Conservation (phyloP, 2,113 vertebrate genomes). For the Siniperca knerii region DNA sequence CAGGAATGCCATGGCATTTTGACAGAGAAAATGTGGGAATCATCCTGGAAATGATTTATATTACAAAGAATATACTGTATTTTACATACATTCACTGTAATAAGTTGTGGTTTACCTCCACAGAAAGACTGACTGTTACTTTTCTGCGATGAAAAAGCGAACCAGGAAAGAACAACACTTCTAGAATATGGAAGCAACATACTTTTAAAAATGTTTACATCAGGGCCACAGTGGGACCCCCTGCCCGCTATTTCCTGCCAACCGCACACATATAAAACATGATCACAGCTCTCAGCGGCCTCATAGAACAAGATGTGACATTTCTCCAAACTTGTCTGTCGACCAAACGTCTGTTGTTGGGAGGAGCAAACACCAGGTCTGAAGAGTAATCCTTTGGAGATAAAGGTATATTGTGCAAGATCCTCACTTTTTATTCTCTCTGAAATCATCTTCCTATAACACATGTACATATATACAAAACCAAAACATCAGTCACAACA, state of each 20-base stretch:
- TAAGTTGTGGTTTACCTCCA: conserved; percentile 1
- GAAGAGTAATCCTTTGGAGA: not conserved
- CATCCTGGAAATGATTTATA: not conserved
- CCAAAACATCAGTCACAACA: too few relatives aligned
- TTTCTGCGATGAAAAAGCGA: not conserved
- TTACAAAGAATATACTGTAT: not conserved
- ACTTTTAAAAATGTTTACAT: not conserved
- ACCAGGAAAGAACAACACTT: not conserved
- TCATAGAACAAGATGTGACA: not conserved
- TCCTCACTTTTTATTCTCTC: not conserved
- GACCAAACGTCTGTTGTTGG: conserved; percentile 5
- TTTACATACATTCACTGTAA: not conserved
- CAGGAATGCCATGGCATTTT: not conserved
- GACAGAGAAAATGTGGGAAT: not conserved
- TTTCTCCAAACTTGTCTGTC: not conserved
- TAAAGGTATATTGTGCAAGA: too few relatives aligned
- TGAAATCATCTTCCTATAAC: too few relatives aligned
- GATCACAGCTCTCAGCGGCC: conserved; percentile 9
- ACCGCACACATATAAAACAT: conserved; percentile 20
- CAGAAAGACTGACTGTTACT: not conserved
- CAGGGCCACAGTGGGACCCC: not conserved
- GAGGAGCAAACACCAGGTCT: not conserved
- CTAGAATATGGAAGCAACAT: conserved; percentile 17
- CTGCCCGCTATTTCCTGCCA: conserved; percentile 18
- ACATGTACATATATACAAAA: too few relatives aligned